phyloP scores from a whole-genome alignment of 1,140 invertebrate genomes.

The Bombus fervidus region DNA sequence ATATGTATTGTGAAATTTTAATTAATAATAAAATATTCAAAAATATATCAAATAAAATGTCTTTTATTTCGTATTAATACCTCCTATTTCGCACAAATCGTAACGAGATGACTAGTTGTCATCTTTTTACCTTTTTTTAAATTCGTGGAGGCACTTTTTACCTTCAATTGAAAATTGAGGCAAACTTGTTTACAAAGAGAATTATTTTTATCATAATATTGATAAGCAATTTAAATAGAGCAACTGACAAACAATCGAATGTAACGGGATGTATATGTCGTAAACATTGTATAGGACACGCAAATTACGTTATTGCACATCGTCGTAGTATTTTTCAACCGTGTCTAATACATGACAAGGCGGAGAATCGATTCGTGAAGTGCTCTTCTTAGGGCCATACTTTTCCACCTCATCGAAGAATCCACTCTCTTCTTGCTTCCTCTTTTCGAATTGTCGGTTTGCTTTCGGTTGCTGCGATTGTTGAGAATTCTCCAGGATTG shows the following conservation, averaged over 20 bases:
- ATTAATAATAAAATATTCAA: not conserved
- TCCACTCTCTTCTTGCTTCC: constrained; percentile 15
- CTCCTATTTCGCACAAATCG: not conserved
- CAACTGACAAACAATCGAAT: not conserved
- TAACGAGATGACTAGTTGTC: no score
- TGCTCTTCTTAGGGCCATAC: constrained; percentile 4
- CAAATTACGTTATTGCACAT: constrained; percentile 54
- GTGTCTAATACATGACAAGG: constrained; percentile 33
- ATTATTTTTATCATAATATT: not conserved
- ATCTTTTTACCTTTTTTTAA: no score
- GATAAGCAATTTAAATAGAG: not conserved
- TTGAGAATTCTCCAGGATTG: constrained; percentile 39
- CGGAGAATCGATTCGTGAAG: not conserved
- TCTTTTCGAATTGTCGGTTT: constrained; percentile 9
- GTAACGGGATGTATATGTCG: not conserved
- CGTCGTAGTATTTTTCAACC: constrained; percentile 58
- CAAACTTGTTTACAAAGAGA: not conserved
- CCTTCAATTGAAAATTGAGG: not conserved
- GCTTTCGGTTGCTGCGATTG: constrained; percentile 41
- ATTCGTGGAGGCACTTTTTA: no score
- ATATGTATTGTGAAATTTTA: not conserved
- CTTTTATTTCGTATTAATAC: not conserved
- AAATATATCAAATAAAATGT: not conserved
- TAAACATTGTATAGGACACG: not conserved
- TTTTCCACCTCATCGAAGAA: constrained; percentile 22